Conservation (phyloP, 2,113 vertebrate genomes). For the Thryonomys swinderianus region DNA sequence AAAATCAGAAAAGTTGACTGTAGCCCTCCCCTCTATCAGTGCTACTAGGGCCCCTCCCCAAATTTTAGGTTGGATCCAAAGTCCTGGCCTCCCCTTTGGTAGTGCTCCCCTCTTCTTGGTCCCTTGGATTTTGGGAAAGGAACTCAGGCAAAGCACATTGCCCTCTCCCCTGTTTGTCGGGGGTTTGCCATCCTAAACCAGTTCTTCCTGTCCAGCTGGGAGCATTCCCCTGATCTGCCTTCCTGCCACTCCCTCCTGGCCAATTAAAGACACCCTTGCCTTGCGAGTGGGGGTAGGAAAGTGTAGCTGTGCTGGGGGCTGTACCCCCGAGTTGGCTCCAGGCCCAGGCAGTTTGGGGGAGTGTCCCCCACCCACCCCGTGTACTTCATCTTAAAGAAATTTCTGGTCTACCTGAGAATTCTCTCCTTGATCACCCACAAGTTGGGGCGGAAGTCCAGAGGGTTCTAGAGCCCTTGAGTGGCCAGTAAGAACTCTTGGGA, state of each 20-base stretch:
- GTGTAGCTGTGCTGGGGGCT: constrained; percentile 54
- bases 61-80: neutral
- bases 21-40: neutral
- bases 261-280: constrained; percentile 82
- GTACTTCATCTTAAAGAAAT: constrained; percentile 48
- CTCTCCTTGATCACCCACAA: constrained; percentile 21
- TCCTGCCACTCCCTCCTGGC: constrained; percentile 86
- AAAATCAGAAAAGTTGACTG: neutral
- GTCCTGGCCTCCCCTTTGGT: neutral
- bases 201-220: constrained; percentile 88
- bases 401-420: constrained; percentile 49
- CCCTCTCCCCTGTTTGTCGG: constrained; percentile 38
- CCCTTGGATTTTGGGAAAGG: constrained; percentile 57
- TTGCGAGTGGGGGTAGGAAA: constrained; percentile 22
- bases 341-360: constrained; percentile 46
- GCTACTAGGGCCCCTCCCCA: neutral
- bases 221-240: constrained; percentile 84
- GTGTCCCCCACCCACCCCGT: neutral
- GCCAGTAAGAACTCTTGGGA: constrained; percentile 51
- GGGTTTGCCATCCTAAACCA: constrained; percentile 83
- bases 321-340: constrained; percentile 59
- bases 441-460: neutral
- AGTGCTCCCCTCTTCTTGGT: neutral
- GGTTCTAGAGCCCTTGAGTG: constrained; percentile 49
- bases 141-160: neutral